Conservation (phyloP, 2,888 invertebrate genomes). For the Drosophila longiperda region DNA sequence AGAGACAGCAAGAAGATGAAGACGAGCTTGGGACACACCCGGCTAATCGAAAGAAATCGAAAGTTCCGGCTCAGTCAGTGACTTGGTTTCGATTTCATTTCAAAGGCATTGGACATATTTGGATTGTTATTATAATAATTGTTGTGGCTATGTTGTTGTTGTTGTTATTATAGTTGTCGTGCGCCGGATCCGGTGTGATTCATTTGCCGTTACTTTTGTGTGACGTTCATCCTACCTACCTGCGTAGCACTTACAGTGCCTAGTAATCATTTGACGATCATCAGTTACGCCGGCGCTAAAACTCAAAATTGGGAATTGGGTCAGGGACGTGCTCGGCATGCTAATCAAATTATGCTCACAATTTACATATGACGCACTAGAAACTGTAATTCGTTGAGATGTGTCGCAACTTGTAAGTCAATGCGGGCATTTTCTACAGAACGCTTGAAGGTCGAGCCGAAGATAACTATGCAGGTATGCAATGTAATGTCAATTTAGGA, state of each 20-base stretch:
- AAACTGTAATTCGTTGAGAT: slow-evolving; percentile 15
- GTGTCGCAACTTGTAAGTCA: slow-evolving; percentile 7
- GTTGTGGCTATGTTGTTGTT: slow-evolving; percentile 5
- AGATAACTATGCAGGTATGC: background rate
- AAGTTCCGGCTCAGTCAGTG: slow-evolving; percentile 65
- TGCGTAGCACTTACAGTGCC: slow-evolving; percentile 34
- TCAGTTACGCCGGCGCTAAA: slow-evolving; percentile 41
- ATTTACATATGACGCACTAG: slow-evolving; percentile 60
- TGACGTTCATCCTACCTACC: slow-evolving; percentile 60
- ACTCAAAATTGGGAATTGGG: slow-evolving; percentile 63
- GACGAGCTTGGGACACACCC: slow-evolving; percentile 53
- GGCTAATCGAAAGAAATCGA: slow-evolving; percentile 75
- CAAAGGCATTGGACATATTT: slow-evolving; percentile 48
- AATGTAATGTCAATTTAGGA: background rate
- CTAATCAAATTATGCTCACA: slow-evolving; percentile 64
- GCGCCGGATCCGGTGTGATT: slow-evolving; percentile 66
- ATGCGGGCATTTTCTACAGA: slow-evolving; percentile 33
- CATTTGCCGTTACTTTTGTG: slow-evolving; percentile 48
- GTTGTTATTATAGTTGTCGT: slow-evolving; percentile 30
- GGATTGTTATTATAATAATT: slow-evolving; percentile 21
- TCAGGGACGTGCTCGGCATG: slow-evolving; percentile 79
- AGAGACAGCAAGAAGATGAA: slow-evolving; percentile 8
- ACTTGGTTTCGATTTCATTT: slow-evolving; percentile 71
- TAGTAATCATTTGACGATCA: slow-evolving; percentile 29
- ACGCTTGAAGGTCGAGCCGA: slow-evolving; percentile 38